These are phyloP conservation scores for Rhea americana DNA, from an alignment of 2,113 vertebrate genomes.

Conservation along the genomic window DNA sequence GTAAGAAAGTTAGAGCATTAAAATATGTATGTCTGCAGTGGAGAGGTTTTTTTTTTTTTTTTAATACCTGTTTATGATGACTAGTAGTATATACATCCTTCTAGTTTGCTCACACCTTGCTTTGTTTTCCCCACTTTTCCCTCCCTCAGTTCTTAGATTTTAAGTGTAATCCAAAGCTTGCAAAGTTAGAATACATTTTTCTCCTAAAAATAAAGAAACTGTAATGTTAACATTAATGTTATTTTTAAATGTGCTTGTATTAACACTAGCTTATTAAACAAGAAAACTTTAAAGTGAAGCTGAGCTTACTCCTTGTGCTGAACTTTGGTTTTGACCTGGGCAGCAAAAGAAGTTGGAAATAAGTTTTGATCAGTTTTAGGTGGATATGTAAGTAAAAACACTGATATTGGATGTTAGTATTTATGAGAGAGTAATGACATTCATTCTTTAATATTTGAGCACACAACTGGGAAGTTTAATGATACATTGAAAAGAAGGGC, in stretches of 20 bases:
- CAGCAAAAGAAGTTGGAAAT: not conserved
- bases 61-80: not conserved
- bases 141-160: not conserved
- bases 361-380: accelerated
- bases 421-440: not conserved
- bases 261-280: not conserved
- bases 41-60: not conserved
- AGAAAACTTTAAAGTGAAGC: not conserved
- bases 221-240: accelerated
- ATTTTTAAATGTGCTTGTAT: not conserved
- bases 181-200: accelerated
- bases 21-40: not conserved
- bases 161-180: not conserved
- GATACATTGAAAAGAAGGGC: not conserved
- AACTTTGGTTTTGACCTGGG: not conserved
- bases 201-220: not conserved
- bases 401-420: not conserved
- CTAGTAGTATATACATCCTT: not conserved
- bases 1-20: not conserved
- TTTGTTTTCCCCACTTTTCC: not conserved
- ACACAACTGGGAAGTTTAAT: not conserved
- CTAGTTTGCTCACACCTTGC: not conserved
- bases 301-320: not conserved
- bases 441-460: not conserved
- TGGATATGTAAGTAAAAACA: not conserved